Evolutionary conservation across 2,113 vertebrate species (phyloP).

Genomic region (Morone chrysops): DNA sequence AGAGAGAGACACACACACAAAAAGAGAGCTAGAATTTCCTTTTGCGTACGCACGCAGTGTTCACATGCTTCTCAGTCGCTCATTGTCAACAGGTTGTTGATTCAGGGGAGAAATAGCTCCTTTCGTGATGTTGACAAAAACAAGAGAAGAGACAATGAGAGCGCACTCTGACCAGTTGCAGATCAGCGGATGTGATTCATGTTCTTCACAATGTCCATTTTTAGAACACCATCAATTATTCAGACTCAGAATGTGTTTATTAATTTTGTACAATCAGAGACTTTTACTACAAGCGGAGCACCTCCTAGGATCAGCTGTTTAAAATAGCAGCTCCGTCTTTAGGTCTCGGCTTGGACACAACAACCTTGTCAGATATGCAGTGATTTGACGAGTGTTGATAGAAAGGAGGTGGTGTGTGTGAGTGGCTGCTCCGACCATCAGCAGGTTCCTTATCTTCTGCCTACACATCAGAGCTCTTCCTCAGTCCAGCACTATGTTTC

Average conservation of each 20-base stretch:
- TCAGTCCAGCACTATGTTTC: slow-evolving; percentile 72
- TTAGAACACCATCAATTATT: slow-evolving; percentile 23
- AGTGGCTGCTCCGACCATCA: slow-evolving; percentile 25
- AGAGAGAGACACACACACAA: neutral
- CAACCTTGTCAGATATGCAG: slow-evolving; percentile 22
- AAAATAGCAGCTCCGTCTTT: neutral
- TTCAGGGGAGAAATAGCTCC: slow-evolving; percentile 32
- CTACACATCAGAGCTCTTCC: slow-evolving; percentile 76
- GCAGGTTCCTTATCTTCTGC: slow-evolving; percentile 77
- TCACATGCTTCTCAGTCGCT: slow-evolving; percentile 16
- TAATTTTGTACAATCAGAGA: slow-evolving; percentile 1
- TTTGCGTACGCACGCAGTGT: neutral
- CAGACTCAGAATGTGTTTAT: slow-evolving; percentile 16
- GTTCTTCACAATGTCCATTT: slow-evolving; percentile 56
- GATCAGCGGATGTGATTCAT: slow-evolving; percentile 74
- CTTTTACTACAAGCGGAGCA: neutral
- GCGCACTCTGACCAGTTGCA: slow-evolving; percentile 48
- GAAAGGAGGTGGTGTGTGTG: slow-evolving; percentile 34
- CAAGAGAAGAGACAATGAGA: slow-evolving; percentile 72
- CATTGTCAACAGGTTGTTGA: slow-evolving; percentile 70
- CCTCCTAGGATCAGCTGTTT: neutral
- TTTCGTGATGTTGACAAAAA: slow-evolving; percentile 75
- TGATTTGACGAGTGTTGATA: slow-evolving; percentile 42
- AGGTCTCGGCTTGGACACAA: slow-evolving; percentile 16
- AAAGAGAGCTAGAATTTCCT: neutral